Evolutionary conservation across 1,140 invertebrate species (phyloP), one percentile per base, ranked within the genome.

Genomic region (Pogonomyrmex barbatus): DNA sequence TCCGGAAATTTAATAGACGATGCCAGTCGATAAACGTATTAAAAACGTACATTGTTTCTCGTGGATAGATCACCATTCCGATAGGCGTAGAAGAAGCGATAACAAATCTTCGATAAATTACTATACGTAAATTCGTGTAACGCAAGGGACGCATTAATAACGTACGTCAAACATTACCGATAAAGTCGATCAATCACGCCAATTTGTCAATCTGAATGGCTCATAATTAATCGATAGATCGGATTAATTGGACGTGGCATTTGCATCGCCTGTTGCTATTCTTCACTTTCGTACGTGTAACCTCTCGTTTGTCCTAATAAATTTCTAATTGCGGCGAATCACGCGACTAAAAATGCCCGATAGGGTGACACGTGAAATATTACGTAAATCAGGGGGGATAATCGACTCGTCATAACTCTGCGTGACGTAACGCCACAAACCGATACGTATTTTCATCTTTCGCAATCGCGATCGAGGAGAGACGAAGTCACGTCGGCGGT

Each of bases 191-290:
- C 85, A 88, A 93, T 93, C 87, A 91, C 71, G 83, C 58, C 60
- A 76, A 60, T 90, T 90, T 87, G 84, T 87, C 89, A 63, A 90
- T 85, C 65, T 78, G 75, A 90, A 90, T 91, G 85, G 88, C 65
- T 85, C 33, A 87, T 86, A 93, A 93, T 93, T 93, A 93, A 90
- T 89, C 84, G 87, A 87, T 67, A 79, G 83, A 86, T 52, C 58
- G 58, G 71, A 85, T 92, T 93, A 94, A 92, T 91, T 91, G 92
- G 83, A 89, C 71, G 86, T 93, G 93, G 87, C 92, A 93, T 92
- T 94, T 91, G 70, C 85, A 65, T 82, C 86, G 60, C 4, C 24
- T 33, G 54, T n/a, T 63, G 9, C 30, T 47, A 39, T 87, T 60
- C 47, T 52, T 50, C 65, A 50, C 65, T 62, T 47, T 60, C 83